phyloP scores from a whole-genome alignment of 2,888 invertebrate genomes.

The Volucella inflata region DNA sequence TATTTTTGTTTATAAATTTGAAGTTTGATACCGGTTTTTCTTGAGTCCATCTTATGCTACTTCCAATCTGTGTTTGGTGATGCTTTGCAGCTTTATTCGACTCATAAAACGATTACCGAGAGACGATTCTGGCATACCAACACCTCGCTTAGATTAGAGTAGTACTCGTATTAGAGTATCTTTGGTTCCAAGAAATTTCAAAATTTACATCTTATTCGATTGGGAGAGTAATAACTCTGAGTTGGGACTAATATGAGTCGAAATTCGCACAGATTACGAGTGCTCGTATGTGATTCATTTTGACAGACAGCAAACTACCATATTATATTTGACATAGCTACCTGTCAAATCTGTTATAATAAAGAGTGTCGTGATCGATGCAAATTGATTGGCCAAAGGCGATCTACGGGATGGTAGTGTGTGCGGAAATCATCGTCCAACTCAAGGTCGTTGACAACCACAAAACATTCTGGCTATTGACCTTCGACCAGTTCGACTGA shows the following conservation, averaged over 20 bases:
- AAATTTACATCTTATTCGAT: slow-evolving; percentile 28
- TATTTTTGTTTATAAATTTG: slow-evolving; percentile 42
- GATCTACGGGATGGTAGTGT: neutral
- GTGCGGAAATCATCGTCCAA: slow-evolving; percentile 38
- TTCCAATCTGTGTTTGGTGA: neutral
- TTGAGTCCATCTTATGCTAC: slow-evolving; percentile 12
- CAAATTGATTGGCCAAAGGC: slow-evolving; percentile 30
- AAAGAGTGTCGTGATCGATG: neutral
- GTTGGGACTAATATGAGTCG: neutral
- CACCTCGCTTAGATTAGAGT: too few species aligned
- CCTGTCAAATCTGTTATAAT: slow-evolving; percentile 27
- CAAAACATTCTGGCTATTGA: slow-evolving; percentile 47
- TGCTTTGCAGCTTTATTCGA: neutral
- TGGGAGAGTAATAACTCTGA: neutral
- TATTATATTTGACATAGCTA: too few species aligned
- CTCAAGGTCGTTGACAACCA: slow-evolving; percentile 36
- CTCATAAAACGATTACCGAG: too few species aligned
- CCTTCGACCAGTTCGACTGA: slow-evolving; percentile 45
- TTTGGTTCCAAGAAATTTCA: slow-evolving; percentile 6
- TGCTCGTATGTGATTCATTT: slow-evolving; percentile 23
- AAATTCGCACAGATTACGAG: neutral
- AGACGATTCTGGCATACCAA: too few species aligned
- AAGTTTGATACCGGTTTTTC: slow-evolving; percentile 50
- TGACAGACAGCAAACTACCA: neutral
- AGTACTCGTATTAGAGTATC: too few species aligned